phyloP scores from a whole-genome alignment of 2,113 vertebrate genomes.

The Phoxinus phoxinus region DNA sequence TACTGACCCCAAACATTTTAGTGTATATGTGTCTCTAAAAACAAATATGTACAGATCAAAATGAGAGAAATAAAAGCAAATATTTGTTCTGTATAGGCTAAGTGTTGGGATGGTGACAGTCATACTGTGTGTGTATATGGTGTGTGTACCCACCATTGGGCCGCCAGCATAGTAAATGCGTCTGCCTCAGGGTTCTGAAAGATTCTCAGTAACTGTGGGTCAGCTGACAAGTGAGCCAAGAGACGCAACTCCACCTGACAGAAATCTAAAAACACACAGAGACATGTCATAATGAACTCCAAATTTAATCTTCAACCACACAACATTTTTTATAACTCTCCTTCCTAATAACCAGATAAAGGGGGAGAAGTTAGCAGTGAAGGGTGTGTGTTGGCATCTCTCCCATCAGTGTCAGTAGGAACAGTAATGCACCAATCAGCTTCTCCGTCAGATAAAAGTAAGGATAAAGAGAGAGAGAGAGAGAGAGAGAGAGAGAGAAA shows the following conservation, averaged over 20 bases:
- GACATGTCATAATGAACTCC: neutral
- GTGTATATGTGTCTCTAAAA: too few species aligned
- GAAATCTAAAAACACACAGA: slow-evolving; percentile 80
- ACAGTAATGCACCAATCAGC: slow-evolving; percentile 51
- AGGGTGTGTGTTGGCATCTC: slow-evolving; percentile 22
- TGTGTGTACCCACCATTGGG: slow-evolving; percentile 83
- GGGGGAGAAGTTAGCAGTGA: neutral
- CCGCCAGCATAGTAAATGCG: slow-evolving; percentile 85
- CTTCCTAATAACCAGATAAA: neutral
- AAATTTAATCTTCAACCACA: slow-evolving; percentile 2
- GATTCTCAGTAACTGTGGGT: slow-evolving; percentile 86
- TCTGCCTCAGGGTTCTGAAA: slow-evolving; percentile 84
- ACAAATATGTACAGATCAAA: too few species aligned
- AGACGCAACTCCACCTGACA: slow-evolving; percentile 92
- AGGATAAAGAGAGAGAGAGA: too few species aligned
- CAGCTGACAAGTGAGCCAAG: slow-evolving; percentile 89
- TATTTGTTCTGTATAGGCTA: neutral
- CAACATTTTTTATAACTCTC: neutral
- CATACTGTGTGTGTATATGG: neutral
- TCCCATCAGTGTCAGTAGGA: slow-evolving; percentile 42
- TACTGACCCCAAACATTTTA: neutral
- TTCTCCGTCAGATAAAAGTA: slow-evolving; percentile 49
- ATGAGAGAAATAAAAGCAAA: too few species aligned
- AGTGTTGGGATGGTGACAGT: too few species aligned
- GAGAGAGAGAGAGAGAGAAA: too few species aligned